Evolutionary conservation across 2,888 invertebrate species (phyloP), one percentile per base, ranked within the genome.

Genomic region (Tenthredo distinguenda): DNA sequence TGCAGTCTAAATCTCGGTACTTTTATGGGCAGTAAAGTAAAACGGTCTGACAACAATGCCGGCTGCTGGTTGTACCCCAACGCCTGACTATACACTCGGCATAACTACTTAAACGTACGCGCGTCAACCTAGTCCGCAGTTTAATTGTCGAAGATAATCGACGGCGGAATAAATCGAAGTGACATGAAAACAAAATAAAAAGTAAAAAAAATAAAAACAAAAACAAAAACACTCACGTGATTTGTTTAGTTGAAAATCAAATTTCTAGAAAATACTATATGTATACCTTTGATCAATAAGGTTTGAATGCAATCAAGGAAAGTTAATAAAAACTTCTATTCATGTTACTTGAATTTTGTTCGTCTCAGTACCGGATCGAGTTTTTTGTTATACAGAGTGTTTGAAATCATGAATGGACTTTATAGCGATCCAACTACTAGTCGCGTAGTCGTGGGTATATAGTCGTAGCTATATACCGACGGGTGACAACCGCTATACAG

Each of bases 1-100:
- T 92, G 91, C 92, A 91, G 92, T 92, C 92, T 92, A 92, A 92
- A 92, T 92, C 92, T 92, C 92, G 90, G 93, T 92, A 91, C 92
- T 92, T 93, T 93, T 93, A 93, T 93, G 92, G 92, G 92, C 91
- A 92, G 91, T 93, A 93, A 93, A 93, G 92, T 93, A 93, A 93
- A 93, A 93, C 91, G 93, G 91, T 92, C 92, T 91, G 92, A 93
- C 93, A 93, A 92, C 92, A 92, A 92, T 91, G 90, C 89, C 87
- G 88, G 86, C 86, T 86, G 86, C 86, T 77, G 87, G 77, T 82
- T 40, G 26, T 34, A 21, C 50, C 74, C 21, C n/a, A 74, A 21
- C 62, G 81, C 40, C 81, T 18, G 81, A 81, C 81, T 40, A 81
- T 81, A 81, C 62, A 81, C 81, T 37, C 40, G 81, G 34, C 40